phyloP scores from a whole-genome alignment of 2,797 vertebrate genomes.

The Trachops cirrhosus region DNA sequence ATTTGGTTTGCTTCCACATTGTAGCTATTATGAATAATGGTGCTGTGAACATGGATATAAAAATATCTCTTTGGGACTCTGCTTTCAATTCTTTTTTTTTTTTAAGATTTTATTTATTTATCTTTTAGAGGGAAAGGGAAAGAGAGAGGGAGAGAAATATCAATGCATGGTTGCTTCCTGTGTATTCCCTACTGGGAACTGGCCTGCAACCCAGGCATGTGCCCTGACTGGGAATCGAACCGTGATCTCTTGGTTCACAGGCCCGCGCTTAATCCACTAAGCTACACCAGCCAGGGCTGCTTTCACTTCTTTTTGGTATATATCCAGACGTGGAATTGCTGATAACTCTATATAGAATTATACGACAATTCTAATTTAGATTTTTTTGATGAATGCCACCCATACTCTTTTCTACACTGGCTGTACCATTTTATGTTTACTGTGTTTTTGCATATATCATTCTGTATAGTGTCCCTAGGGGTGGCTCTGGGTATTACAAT shows the following conservation, averaged over 20 bases:
- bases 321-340: not conserved
- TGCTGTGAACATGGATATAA: not conserved
- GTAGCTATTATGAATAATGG: not conserved
- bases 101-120: too few species aligned
- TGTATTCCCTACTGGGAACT: too few species aligned
- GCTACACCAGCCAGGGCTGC: too few species aligned
- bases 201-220: too few species aligned
- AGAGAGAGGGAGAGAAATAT: too few species aligned
- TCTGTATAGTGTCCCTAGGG: not conserved
- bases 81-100: not conserved
- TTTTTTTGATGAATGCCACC: not conserved
- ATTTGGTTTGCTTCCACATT: not conserved
- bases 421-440: not conserved
- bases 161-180: too few species aligned
- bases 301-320: not conserved
- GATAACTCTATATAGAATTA: not conserved
- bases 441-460: not conserved
- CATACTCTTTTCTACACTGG: not conserved
- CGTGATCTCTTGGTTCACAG: too few species aligned
- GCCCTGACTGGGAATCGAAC: too few species aligned
- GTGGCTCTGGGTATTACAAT: not conserved
- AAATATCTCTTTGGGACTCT: not conserved
- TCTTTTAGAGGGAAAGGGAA: too few species aligned
- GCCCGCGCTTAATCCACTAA: too few species aligned
- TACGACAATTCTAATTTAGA: not conserved